Percentiles rank a stretch among this genome's conserved stretches.
Conservation (phyloP, 2,113 vertebrate species). For the Formicarius rufipectus region DNA sequence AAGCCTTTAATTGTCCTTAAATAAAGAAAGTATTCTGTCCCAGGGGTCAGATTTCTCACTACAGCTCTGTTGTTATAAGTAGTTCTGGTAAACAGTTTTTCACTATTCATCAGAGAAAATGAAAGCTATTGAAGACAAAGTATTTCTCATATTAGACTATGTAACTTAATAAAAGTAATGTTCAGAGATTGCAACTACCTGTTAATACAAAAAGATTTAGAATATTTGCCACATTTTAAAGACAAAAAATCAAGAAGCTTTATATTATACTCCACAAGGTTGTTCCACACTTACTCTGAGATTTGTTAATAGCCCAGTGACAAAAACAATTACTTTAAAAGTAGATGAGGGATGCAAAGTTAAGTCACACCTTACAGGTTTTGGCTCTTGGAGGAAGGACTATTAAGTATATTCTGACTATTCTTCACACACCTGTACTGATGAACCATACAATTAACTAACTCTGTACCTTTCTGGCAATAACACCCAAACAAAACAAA, state of each 20-base stretch:
- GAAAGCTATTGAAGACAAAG: constrained; percentile 69
- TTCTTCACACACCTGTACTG: neutral
- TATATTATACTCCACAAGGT: neutral
- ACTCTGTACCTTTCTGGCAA: neutral
- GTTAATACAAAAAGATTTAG: neutral
- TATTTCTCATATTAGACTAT: neutral
- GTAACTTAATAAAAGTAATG: neutral
- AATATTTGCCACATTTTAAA: neutral
- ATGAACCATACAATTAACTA: neutral
- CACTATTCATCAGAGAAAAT: constrained; percentile 54
- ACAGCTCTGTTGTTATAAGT: constrained; percentile 62
- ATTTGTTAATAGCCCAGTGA: neutral
- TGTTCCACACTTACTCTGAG: neutral
- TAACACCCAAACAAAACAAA: neutral
- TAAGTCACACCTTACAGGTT: neutral
- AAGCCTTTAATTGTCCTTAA: constrained; percentile 77
- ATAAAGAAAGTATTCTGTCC: constrained; percentile 79
- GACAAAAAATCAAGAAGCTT: neutral
- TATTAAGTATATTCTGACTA: neutral
- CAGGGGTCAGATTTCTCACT: constrained; percentile 78
- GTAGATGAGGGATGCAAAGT: neutral
- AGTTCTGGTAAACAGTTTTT: constrained; percentile 47
- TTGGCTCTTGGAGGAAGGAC: neutral
- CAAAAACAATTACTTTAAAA: neutral
- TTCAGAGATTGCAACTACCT: neutral